Evolutionary conservation across 2,797 vertebrate species (phyloP).

Genomic region (Monodelphis domestica): DNA sequence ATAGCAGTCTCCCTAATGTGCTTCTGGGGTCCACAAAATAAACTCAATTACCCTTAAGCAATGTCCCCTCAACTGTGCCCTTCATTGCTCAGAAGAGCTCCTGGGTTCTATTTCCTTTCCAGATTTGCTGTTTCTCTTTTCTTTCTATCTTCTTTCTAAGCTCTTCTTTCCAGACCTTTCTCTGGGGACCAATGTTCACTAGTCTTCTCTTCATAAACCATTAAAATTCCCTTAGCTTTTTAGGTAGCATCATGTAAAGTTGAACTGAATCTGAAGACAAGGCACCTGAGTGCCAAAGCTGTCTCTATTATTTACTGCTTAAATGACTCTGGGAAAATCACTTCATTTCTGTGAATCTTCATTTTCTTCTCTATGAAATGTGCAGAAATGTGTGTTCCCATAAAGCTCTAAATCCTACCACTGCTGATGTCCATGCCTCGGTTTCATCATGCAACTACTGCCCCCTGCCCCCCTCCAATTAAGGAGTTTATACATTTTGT

Average conservation of each 20-base stretch:
- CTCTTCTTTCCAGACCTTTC: neutral
- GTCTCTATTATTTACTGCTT: neutral
- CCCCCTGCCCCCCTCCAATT: too few species aligned
- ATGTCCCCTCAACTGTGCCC: neutral
- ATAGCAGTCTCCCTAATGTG: neutral
- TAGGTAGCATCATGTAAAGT: neutral
- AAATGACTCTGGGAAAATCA: neutral
- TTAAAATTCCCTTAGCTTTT: neutral
- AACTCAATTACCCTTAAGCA: neutral
- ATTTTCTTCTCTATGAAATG: neutral
- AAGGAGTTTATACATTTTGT: too few species aligned
- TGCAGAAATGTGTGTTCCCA: neutral
- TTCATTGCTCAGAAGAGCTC: neutral
- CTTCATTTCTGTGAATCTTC: neutral
- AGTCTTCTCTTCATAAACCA: neutral
- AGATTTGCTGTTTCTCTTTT: neutral
- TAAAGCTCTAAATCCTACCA: neutral
- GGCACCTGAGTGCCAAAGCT: neutral
- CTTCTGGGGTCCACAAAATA: neutral
- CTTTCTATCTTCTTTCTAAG: neutral
- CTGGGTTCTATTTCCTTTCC: neutral
- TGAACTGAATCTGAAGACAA: neutral
- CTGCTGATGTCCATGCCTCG: neutral
- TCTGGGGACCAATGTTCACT: neutral
- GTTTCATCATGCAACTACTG: neutral